These are phyloP conservation scores for Cassiopea andromeda DNA, from an alignment of 30 jellyfish, hydroid and myxozoan genomes.

Conservation along the genomic window DNA sequence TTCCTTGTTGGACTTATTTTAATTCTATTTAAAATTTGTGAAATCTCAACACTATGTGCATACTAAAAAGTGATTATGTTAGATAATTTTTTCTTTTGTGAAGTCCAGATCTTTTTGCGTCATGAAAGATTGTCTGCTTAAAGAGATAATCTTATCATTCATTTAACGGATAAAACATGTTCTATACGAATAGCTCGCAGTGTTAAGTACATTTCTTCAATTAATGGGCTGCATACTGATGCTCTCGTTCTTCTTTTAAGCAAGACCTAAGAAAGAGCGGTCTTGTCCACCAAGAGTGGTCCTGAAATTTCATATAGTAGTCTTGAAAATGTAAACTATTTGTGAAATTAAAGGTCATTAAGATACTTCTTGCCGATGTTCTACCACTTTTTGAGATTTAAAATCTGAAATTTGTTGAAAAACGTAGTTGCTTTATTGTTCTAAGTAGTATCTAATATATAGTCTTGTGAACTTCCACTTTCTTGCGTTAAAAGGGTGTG, in stretches of 20 bases:
- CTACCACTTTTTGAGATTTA: too few species aligned
- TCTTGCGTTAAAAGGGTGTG: too few species aligned
- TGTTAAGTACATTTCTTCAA: background rate
- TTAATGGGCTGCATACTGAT: background rate
- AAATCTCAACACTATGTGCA: background rate
- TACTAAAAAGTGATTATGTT: background rate
- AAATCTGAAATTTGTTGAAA: too few species aligned
- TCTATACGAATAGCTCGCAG: background rate
- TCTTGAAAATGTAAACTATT: too few species aligned
- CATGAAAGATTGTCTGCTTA: background rate
- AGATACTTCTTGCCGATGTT: too few species aligned
- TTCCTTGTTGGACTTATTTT: background rate
- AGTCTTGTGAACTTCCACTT: too few species aligned
- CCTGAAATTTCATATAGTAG: too few species aligned
- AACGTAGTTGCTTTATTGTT: too few species aligned
- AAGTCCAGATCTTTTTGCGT: background rate
- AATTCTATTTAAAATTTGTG: background rate
- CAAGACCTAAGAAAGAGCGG: too few species aligned
- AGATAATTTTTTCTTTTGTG: background rate
- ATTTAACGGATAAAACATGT: background rate
- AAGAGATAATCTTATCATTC: background rate
- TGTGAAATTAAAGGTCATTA: too few species aligned
- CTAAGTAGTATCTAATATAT: too few species aligned
- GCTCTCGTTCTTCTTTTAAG: background rate
- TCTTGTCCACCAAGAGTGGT: too few species aligned